phyloP scores from a whole-genome alignment of 2,888 invertebrate species.

The Synergus itoensis region DNA sequence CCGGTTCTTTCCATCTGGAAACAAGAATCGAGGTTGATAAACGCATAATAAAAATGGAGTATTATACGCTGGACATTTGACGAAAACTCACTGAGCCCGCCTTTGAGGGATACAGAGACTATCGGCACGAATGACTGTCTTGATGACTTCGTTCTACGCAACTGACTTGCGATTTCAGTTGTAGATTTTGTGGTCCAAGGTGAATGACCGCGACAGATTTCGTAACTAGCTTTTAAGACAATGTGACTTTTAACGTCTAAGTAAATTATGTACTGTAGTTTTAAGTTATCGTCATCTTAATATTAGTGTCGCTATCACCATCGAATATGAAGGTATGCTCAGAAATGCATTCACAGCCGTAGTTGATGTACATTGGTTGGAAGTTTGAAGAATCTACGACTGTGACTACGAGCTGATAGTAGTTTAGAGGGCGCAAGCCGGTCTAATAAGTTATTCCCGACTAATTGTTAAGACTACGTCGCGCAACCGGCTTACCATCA shows the following conservation, averaged over 20 bases:
- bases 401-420: constrained; percentile 28
- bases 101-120: constrained; percentile 27
- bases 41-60: constrained; percentile 40
- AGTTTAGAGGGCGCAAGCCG: constrained; percentile 45
- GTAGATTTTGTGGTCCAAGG: constrained; percentile 14
- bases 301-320: constrained; percentile 35
- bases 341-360: constrained; percentile 28
- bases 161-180: not conserved
- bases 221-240: constrained; percentile 32
- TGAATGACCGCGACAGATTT: constrained; percentile 16
- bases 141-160: not conserved
- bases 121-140: constrained; percentile 24
- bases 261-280: constrained; percentile 35
- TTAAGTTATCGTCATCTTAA: constrained; percentile 20
- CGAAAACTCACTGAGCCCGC: constrained; percentile 15
- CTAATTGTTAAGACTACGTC: constrained; percentile 63
- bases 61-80: constrained; percentile 27
- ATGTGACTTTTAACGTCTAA: constrained; percentile 39
- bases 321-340: constrained; percentile 29
- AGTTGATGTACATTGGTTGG: constrained; percentile 15
- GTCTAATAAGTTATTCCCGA: constrained; percentile 54
- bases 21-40: constrained; percentile 12
- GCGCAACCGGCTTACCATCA: constrained; percentile 75
- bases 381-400: constrained; percentile 14
- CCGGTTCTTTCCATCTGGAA: constrained; percentile 13